Conservation (phyloP, 2,797 vertebrate species). For the Pipistrellus kuhlii region DNA sequence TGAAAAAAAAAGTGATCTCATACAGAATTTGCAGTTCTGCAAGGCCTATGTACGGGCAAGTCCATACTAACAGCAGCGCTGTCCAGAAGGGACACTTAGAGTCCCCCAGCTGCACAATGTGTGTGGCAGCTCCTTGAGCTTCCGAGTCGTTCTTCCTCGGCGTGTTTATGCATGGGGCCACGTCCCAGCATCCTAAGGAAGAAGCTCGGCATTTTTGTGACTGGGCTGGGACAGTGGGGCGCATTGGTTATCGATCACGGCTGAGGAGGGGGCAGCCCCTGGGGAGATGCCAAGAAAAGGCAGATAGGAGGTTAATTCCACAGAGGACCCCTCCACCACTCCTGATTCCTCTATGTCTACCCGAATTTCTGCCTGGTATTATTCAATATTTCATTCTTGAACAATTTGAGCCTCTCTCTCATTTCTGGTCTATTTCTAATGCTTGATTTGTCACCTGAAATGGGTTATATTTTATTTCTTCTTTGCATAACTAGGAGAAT, state of each 20-base stretch:
- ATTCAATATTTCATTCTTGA: not conserved
- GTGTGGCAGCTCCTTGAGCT: slow-evolving; percentile 93
- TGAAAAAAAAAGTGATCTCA: not conserved
- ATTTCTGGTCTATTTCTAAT: slow-evolving; percentile 13
- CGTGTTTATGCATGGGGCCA: slow-evolving; percentile 94
- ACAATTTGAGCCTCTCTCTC: not conserved
- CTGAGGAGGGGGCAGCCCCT: not conserved
- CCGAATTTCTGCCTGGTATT: not conserved
- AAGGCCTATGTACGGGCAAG: slow-evolving; percentile 90
- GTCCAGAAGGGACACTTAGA: slow-evolving; percentile 94
- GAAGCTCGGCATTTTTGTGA: slow-evolving; percentile 93
- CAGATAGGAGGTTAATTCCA: not conserved
- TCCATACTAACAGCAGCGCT: slow-evolving; percentile 97
- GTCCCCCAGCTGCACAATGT: slow-evolving; percentile 96
- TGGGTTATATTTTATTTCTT: not conserved
- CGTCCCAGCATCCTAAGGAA: slow-evolving; percentile 95
- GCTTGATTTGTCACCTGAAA: not conserved
- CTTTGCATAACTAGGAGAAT: not conserved
- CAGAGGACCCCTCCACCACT: not conserved
- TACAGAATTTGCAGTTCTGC: not conserved
- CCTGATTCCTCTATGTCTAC: not conserved
- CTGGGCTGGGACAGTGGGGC: not conserved
- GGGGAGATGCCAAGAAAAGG: not conserved
- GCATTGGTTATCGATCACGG: not conserved
- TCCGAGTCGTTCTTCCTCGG: slow-evolving; percentile 93